Base-by-base conservation (phyloP, 2,797 vertebrate genomes). In the Gobionotothen gibberifrons region DNA sequence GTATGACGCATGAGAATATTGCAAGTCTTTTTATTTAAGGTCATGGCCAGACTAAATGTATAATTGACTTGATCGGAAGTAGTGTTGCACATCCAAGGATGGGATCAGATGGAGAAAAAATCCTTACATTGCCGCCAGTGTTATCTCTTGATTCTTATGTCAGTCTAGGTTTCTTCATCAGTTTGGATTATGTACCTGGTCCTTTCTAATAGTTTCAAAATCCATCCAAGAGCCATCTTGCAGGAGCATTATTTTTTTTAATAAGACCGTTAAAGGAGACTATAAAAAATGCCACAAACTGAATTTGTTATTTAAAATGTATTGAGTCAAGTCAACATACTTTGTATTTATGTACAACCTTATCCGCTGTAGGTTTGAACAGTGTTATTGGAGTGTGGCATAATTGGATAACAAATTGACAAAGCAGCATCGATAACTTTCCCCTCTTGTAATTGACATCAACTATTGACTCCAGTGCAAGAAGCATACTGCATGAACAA, bases 401-500 rank as follows among this genome's bases (percentile, higher is more conserved):
- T 85, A 79, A 87, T 87, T 84, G 78, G 75, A 77, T 69, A 74
- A 85, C 63, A 75, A 83, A 85, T 83, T 78, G 85, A 90, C 72
- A 59, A 84, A 78, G 61, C 59, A 40, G 58, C 73, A 72, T 87
- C 52, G 21, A 90, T 78, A 49, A 19, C 44, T 64, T 68, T 39
- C 49, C 70, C 66, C 74, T 77, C 59, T 32, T 42, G 74, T 84
- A 85, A 78, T 64, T 81, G 70, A 76, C 79, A 73, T 65, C 70
- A 57, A 42, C 66, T 81, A 87, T 88, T 79, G 87, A 87, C 78
- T 86, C 44, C 16, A 5, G 67, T 29, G 62, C 70, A 74, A 39
- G 79, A 89, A 52, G 58, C 81, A 60, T 86, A 87, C 44, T 3
- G 71, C 84, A 71, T 78, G 78, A 85, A 75, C 78, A 84, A 83